Base-by-base conservation (phyloP, 2,797 vertebrate species). In the Dicrostonyx torquatus region DNA sequence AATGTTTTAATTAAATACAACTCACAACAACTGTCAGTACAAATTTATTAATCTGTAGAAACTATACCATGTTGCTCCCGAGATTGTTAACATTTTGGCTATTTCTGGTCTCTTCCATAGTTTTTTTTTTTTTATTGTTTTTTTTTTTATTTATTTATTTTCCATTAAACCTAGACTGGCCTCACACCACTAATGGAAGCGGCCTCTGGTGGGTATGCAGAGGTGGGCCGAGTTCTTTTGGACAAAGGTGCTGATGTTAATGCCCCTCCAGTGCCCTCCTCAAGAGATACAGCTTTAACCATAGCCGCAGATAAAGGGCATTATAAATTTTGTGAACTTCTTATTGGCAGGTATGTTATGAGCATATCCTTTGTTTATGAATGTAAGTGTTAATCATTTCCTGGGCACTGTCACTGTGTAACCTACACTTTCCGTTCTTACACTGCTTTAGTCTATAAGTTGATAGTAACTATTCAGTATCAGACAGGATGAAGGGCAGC, bases 241-340 rank as follows among this genome's bases (percentile, higher is more conserved):
- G 98, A 99, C 97, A 99, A 99, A 98, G 98, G 98, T 96, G 98
- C 98, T 62, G 98, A 99, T 97, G 98, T 99, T 24, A 99, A 99
- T 17, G 98, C 98, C 92, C 98, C 98, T 94, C 98, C 98, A 1
- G 98, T 99, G 77, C 98, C 98, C 94, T 99, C 98, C 6, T 99
- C 98, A 0, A 98, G 98, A 98, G 98, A 99, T 70, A 99, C 98
- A 96, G 98, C 98, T 98, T 98, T 99, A 97, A 99, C 98, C 90
- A 99, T 99, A 90, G 98, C 98, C 90, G 98, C 98, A 95, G 98
- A 99, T 98, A 99, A 99, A 97, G 98, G 98, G 83, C 98, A 99
- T 98, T 99, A 99, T 98, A 99, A 99, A 94, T 99, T 99, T 95
- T 99, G 98, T 95, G 98, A 99, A 95, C 98, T 99, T 40, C 98